Evolutionary conservation across 2,113 vertebrate species (phyloP).

Genomic region (Empidonax alnorum): DNA sequence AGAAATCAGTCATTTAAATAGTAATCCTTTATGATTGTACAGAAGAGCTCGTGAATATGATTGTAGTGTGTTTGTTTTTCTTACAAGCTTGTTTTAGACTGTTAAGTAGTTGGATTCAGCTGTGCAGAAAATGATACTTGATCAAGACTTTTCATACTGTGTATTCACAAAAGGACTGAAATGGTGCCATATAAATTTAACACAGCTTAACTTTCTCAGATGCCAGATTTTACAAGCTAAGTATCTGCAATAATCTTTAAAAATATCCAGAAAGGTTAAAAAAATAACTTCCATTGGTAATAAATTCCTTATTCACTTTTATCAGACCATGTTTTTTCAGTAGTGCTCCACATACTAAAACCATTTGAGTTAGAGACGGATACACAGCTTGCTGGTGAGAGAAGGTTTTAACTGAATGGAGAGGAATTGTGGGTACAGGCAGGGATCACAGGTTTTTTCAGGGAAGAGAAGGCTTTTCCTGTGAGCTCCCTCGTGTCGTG

Average conservation of each 20-base stretch:
- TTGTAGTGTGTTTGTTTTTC: constrained; percentile 15
- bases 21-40: not conserved
- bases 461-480: not conserved
- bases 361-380: not conserved
- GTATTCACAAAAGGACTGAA: not conserved
- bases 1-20: not conserved
- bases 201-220: not conserved
- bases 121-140: constrained; percentile 12
- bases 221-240: not conserved
- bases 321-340: not conserved
- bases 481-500: not conserved
- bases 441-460: not conserved
- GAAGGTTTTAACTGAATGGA: not conserved
- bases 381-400: not conserved
- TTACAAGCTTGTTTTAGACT: constrained; percentile 9
- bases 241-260: not conserved
- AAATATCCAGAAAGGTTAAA: not conserved
- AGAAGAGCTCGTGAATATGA: not conserved
- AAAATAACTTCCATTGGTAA: not conserved
- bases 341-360: not conserved
- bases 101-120: constrained; percentile 5
- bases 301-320: not conserved
- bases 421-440: not conserved
- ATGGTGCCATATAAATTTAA: not conserved
- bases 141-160: not conserved